Evolutionary conservation across 2,113 vertebrate species (phyloP).

Genomic region (Sclerurus mexicanus): DNA sequence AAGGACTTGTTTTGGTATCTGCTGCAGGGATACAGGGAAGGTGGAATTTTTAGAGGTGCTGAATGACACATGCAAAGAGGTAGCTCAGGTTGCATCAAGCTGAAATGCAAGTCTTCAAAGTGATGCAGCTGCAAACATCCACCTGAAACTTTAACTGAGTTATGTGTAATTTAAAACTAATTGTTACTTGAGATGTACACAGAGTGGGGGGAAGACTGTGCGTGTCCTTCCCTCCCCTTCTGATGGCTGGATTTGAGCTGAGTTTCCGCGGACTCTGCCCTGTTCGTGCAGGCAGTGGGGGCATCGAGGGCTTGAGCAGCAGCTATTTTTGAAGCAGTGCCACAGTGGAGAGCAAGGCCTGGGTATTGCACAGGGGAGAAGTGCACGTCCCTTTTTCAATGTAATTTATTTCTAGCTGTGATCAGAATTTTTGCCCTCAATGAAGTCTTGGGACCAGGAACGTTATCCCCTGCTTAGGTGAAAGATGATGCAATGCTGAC

Average conservation of each 20-base stretch:
- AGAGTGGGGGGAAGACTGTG: neutral
- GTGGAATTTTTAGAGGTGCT: neutral
- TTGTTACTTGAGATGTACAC: conserved; percentile 18
- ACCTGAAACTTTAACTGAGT: conserved; percentile 3
- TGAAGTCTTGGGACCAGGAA: conserved; percentile 62
- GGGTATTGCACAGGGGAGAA: conserved; percentile 49
- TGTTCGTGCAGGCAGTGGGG: rapidly evolving
- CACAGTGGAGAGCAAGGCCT: neutral
- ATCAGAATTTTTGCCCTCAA: conserved; percentile 68
- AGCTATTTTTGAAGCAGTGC: neutral
- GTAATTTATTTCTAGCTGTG: conserved; percentile 68
- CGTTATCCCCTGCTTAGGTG: conserved; percentile 52
- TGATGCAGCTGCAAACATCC: conserved; percentile 25
- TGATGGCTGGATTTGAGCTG: neutral
- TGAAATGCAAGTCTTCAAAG: neutral
- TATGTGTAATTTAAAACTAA: conserved; percentile 61
- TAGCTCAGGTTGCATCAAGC: neutral
- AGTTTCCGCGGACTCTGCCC: conserved; percentile 8
- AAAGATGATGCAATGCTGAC: conserved; percentile 64
- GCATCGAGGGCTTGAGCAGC: neutral
- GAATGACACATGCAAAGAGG: neutral
- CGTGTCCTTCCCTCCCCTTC: neutral
- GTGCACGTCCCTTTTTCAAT: neutral
- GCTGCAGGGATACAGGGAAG: neutral
- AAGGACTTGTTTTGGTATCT: neutral